phyloP scores from a whole-genome alignment of 2,113 vertebrate genomes.

The Tapirus terrestris region DNA sequence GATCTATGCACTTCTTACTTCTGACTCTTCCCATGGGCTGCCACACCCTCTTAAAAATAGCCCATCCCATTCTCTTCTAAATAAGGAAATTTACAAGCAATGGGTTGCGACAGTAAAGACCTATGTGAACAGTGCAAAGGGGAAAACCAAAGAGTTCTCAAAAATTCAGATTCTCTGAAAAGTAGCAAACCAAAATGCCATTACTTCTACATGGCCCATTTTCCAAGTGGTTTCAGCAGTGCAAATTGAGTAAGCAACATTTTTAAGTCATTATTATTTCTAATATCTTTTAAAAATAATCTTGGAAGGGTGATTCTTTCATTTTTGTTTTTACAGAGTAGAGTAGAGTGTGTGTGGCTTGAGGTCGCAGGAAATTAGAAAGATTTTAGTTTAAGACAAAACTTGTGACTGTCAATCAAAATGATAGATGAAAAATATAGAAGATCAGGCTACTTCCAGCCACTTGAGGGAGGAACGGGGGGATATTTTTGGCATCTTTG shows the following conservation, averaged over 20 bases:
- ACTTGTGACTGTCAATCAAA: neutral
- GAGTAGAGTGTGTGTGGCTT: neutral
- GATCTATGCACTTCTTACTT: neutral
- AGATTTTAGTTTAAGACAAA: constrained; percentile 31
- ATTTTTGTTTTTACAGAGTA: neutral
- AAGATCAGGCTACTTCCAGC: neutral
- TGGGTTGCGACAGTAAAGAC: neutral
- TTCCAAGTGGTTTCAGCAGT: neutral
- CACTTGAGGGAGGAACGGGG: neutral
- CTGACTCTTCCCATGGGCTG: neutral
- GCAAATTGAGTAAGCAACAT: neutral
- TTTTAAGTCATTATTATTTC: neutral
- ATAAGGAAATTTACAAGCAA: neutral
- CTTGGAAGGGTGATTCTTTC: neutral
- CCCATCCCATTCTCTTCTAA: neutral
- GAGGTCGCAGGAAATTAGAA: neutral
- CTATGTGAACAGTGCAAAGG: neutral
- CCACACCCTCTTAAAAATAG: neutral
- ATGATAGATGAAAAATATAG: neutral
- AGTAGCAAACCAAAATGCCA: neutral
- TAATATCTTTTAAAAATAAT: neutral
- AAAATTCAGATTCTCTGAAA: neutral
- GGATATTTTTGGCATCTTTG: constrained; percentile 29
- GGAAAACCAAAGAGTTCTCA: neutral
- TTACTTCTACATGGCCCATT: neutral